Evolutionary conservation across 2,888 invertebrate genomes (phyloP).

Genomic region (Tipula lateralis): DNA sequence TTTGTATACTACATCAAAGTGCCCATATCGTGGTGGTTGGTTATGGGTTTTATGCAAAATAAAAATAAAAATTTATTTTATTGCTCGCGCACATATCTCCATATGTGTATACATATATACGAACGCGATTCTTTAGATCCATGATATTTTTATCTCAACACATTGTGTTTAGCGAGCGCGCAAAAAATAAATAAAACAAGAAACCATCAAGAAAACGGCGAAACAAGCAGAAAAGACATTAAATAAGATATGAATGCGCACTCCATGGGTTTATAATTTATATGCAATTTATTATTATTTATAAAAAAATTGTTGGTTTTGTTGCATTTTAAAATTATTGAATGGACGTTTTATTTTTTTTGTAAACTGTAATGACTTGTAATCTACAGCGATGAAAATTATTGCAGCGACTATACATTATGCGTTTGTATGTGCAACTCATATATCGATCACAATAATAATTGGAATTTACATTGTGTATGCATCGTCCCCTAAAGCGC

Average conservation of each 20-base stretch:
- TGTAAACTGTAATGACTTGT: background rate
- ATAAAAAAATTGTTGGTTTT: background rate
- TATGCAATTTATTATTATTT: background rate
- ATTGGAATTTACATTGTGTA: background rate
- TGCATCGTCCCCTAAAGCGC: background rate
- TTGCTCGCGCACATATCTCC: background rate
- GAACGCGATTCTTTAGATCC: background rate
- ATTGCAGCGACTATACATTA: background rate
- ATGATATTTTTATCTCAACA: conserved; percentile 19
- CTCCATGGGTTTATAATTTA: conserved; percentile 19
- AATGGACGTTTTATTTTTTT: background rate
- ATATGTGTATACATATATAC: background rate
- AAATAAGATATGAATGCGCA: conserved; percentile 4
- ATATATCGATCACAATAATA: background rate
- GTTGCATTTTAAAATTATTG: conserved; percentile 1
- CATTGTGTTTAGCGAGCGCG: conserved; percentile 9
- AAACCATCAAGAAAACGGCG: conserved; percentile 6
- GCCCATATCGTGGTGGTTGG: background rate
- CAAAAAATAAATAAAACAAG: background rate
- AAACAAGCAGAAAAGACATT: conserved; percentile 3
- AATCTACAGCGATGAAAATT: background rate
- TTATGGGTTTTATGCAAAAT: background rate
- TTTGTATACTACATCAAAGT: background rate
- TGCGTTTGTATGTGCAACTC: background rate
- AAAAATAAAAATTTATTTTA: background rate